Evolutionary conservation across 2,113 vertebrate genomes (phyloP), one percentile per base, ranked within the genome.

Genomic region (Nothobranchius kuhntae): DNA sequence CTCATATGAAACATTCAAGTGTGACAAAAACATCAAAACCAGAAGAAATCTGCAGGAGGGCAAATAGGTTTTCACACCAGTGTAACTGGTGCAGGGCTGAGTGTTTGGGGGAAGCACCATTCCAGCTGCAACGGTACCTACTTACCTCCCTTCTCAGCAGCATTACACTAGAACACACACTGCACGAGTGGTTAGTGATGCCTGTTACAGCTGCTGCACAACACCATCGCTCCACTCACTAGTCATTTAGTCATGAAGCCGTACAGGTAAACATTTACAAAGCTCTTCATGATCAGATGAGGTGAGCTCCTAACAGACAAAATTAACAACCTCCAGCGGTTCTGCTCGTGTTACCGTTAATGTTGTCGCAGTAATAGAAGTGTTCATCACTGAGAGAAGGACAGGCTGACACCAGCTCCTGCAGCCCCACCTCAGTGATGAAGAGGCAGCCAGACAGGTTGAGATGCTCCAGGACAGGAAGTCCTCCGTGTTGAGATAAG

Each of bases 311-410:
- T 35, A 21, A 64, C 15, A 40, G 11, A 38, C n/a, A 15, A 15
- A 57, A 50, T 40, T 3, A 26, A 30, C 0, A 3, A 11, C 26
- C n/a, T n/a, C 52, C 6, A 30, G 3, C 53, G 4, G 46, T 42
- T 62, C 75, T 36, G 3, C 71, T 76, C 60, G 61, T 54, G 88
- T 96, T 98, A 98, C 98, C 97, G 72, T 96, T 95, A 89, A 99
- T 99, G 93, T 99, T 99, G 94, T 99, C 97, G 93, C 97, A 99
- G 95, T 99, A 99, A 94, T 98, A 99, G 90, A 99, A 99, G 92
- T 98, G 95, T 89, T 99, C 96, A 51, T 97, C 95, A 7, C 98
- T 98, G 47, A 99, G 94, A 61, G 95, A 93, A 53, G 98, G 98
- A 66, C 97, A 99, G 6, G 91, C 95, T 1, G 95, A 93, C 69